phyloP scores from a whole-genome alignment of 53 echinoderm and acorn worm genomes.

The Mesocentrotus franciscanus region DNA sequence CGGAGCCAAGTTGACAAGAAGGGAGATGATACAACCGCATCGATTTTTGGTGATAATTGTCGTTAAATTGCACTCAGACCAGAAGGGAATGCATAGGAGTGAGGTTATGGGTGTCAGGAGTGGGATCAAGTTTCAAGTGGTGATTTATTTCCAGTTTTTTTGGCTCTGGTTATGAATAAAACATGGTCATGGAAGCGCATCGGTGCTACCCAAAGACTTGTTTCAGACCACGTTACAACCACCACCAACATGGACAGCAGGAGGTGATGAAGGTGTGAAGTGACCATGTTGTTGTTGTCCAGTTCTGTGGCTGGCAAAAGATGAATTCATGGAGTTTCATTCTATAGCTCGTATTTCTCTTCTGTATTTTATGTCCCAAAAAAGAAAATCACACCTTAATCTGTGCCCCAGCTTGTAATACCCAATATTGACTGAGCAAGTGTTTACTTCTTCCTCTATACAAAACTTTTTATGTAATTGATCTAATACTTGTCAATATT shows the following conservation, averaged over 20 bases:
- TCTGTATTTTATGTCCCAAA: background rate
- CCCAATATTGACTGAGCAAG: too few relatives aligned
- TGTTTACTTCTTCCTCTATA: too few relatives aligned
- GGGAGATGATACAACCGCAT: slow-evolving; percentile 5
- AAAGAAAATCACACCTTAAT: background rate
- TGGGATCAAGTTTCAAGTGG: slow-evolving; percentile 30
- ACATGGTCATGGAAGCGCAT: slow-evolving; percentile 27
- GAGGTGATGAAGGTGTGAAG: background rate
- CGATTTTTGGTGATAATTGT: slow-evolving; percentile 6
- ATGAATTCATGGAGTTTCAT: background rate
- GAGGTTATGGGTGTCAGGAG: slow-evolving; percentile 8
- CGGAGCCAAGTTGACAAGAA: background rate
- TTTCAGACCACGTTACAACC: background rate
- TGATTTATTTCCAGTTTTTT: slow-evolving; percentile 30
- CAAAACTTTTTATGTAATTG: too few relatives aligned
- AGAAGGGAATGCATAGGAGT: background rate
- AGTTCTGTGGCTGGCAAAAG: background rate
- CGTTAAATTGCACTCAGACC: slow-evolving; percentile 15
- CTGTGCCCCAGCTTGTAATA: background rate
- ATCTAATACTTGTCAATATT: too few relatives aligned
- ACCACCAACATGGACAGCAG: background rate
- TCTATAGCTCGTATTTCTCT: background rate
- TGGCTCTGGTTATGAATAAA: slow-evolving; percentile 20
- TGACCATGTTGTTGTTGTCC: slow-evolving; percentile 7
- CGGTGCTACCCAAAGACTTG: background rate